Evolutionary conservation across 2,797 vertebrate species (phyloP), one percentile per base, ranked within the genome.

Genomic region (Bradypus variegatus): DNA sequence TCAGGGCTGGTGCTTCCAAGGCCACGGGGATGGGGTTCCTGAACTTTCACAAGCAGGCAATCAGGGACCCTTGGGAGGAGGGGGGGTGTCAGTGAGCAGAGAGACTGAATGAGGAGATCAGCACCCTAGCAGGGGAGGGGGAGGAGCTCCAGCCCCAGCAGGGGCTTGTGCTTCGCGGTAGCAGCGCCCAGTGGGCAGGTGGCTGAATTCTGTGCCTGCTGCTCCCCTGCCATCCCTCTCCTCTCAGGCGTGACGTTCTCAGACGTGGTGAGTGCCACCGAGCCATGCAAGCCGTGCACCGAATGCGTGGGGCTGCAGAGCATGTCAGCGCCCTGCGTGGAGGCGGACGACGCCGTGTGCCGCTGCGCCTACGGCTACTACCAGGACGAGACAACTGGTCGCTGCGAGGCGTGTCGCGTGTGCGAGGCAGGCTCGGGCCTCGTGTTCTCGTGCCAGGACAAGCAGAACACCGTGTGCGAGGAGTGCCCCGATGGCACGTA

Each of bases 251-350:
- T 99, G 97, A 99, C 98, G 5, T 99, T 97, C 97, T 99, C 99
- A 0, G 98, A 98, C 88, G 97, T 95, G 23, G 98, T 98, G 97
- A 99, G 99, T 14, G 98, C 97, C 97, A 98, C 96, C 0, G 99
- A 99, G 96, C 91, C 96, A 0, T 99, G 99, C 96, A 97, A 96
- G 89, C 96, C 97, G 0, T 99, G 99, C 97, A 99, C 98, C 0
- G 96, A 98, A 96, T 99, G 99, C 12, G 96, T 96, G 38, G 98
- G 98, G 60, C 97, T 99, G 96, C 98, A 98, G 97, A 98, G 98
- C 77, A 98, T 99, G 98, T 96, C 96, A 0, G 98, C 98, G 0
- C 99, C 99, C 1, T 99, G 99, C 95, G 99, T 99, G 23, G 99
- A 99, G 97, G 98, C 98, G 0, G 99, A 98, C 36, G 98, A 99